A percentile compares a stretch with the other conserved stretches of the same genome.
Evolutionary conservation across 2,113 vertebrate species (phyloP).

Genomic region (Ciconia stormi): DNA sequence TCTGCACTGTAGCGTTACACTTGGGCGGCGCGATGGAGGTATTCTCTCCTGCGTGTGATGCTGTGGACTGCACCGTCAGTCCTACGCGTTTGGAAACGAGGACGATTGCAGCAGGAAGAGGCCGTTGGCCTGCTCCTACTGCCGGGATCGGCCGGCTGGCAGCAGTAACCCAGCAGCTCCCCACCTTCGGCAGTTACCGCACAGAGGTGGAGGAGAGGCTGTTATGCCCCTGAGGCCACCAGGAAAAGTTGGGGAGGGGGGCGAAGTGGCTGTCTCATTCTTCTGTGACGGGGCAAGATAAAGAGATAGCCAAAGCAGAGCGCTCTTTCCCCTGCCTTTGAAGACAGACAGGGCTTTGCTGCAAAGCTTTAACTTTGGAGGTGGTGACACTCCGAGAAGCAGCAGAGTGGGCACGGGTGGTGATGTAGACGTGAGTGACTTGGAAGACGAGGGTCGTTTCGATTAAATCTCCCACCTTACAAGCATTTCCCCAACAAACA

Average conservation of each 20-base stretch:
- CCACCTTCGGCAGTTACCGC: accelerated
- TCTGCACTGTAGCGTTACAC: accelerated
- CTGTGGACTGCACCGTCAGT: accelerated
- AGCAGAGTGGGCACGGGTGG: neutral
- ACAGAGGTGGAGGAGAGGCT: neutral
- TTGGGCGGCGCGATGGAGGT: accelerated
- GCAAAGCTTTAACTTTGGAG: neutral
- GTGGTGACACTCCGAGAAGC: neutral
- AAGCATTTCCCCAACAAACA: neutral
- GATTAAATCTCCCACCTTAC: too few relatives aligned
- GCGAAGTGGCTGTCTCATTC: neutral
- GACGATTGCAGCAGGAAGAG: accelerated
- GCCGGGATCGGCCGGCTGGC: neutral
- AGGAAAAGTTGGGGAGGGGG: accelerated
- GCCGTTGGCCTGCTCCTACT: neutral
- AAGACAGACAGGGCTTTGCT: neutral
- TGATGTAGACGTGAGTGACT: neutral
- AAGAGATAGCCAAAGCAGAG: neutral
- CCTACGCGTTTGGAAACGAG: accelerated
- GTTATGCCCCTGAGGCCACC: accelerated
- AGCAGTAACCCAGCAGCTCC: neutral
- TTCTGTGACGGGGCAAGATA: neutral
- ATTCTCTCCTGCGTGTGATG: accelerated
- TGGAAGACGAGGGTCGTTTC: neutral
- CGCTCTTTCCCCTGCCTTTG: neutral